phyloP scores from a whole-genome alignment of 2,888 invertebrate species.

The Nomada goodeniana region DNA sequence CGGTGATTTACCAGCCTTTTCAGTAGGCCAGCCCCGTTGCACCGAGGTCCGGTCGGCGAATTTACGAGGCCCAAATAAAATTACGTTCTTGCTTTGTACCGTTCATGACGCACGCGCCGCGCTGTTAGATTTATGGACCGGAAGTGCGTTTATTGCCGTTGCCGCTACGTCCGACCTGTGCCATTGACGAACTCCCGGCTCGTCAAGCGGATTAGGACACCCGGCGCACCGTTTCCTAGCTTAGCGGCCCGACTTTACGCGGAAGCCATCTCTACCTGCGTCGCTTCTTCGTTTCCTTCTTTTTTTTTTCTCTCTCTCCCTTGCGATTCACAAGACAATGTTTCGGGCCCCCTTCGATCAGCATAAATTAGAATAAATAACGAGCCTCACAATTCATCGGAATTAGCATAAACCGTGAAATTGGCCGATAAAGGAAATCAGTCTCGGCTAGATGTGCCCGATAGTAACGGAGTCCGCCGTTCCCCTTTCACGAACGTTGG shows the following conservation, averaged over 20 bases:
- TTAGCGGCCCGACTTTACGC: conserved; percentile 52
- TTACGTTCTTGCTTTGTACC: conserved; percentile 23
- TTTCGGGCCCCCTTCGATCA: conserved; percentile 64
- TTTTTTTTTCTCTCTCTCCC: conserved; percentile 45
- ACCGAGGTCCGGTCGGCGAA: background rate
- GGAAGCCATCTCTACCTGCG: conserved; percentile 57
- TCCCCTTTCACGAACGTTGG: background rate
- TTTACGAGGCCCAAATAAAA: conserved; percentile 30
- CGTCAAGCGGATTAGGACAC: conserved; percentile 76
- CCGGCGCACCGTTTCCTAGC: conserved; percentile 42
- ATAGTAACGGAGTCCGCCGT: conserved; percentile 2
- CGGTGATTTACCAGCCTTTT: background rate
- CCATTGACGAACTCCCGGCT: conserved; percentile 54
- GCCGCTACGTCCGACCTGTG: conserved; percentile 27
- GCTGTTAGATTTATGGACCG: conserved; percentile 48
- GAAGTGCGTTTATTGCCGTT: conserved; percentile 47
- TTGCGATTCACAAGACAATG: conserved; percentile 68
- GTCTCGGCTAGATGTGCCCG: conserved; percentile 22
- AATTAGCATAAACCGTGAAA: conserved; percentile 68
- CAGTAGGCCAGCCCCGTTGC: background rate
- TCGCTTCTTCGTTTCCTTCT: conserved; percentile 30
- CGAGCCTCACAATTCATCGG: conserved; percentile 67
- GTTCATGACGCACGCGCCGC: conserved; percentile 21
- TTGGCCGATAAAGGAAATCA: conserved; percentile 53
- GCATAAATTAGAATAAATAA: conserved; percentile 79